Conservation (phyloP, 1,140 invertebrate species). For the Aphelinus atriplicis region DNA sequence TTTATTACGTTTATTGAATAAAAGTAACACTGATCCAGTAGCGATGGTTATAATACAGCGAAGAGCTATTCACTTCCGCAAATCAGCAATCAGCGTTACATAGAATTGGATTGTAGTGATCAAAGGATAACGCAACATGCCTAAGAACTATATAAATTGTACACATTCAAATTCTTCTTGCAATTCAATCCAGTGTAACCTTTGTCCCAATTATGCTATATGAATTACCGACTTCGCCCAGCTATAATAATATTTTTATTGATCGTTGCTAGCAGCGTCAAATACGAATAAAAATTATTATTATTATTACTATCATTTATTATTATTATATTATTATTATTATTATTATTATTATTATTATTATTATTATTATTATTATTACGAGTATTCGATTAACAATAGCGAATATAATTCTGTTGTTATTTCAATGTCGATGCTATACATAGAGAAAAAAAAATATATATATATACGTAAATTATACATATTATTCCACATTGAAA, state of each 20-base stretch:
- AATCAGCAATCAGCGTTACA: too few species aligned
- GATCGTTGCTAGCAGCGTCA: conserved; percentile 6
- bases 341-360: background rate
- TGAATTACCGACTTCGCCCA: background rate
- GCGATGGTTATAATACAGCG: too few species aligned
- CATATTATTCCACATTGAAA: background rate
- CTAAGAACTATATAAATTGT: too few species aligned
- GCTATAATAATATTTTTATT: conserved; percentile 26
- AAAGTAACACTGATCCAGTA: too few species aligned
- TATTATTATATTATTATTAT: background rate
- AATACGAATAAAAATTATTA: conserved; percentile 17
- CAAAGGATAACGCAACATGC: too few species aligned
- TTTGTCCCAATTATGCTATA: background rate
- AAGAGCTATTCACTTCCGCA: too few species aligned
- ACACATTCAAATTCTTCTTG: conserved; percentile 25
- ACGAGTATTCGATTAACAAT: conserved; percentile 16
- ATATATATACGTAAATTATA: conserved; percentile 1
- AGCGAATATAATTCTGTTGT: conserved; percentile 23
- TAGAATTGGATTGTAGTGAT: too few species aligned
- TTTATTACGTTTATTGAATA: too few species aligned
- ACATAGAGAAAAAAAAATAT: conserved; percentile 14
- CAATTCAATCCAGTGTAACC: background rate
- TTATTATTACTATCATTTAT: background rate
- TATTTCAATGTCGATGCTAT: conserved; percentile 25
- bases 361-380: background rate